Percentiles rank a stretch among this genome's conserved stretches.
phyloP scores from a whole-genome alignment of 2,888 invertebrate species.

The Drosophila stalkeri region DNA sequence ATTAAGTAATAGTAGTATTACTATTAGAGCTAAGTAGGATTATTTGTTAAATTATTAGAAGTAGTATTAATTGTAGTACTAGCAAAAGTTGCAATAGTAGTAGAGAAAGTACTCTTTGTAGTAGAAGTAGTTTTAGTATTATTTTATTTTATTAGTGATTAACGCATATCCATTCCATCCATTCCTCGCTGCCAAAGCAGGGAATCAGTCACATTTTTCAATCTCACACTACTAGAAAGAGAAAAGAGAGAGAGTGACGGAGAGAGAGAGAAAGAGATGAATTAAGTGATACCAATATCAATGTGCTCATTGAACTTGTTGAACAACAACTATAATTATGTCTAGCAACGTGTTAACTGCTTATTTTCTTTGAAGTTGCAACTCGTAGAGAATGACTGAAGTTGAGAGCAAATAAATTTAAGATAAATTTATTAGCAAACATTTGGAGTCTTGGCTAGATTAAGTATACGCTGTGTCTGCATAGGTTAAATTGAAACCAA shows the following conservation, averaged over 20 bases:
- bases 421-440: constrained; percentile 15
- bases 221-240: background rate
- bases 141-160: background rate
- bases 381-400: background rate
- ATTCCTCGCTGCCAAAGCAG: too few relatives aligned
- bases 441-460: background rate
- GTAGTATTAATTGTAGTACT: background rate
- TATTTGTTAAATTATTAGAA: background rate
- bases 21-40: too few relatives aligned
- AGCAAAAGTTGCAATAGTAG: background rate
- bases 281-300: background rate
- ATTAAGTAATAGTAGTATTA: background rate
- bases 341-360: background rate
- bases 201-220: background rate
- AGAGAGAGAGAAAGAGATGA: background rate
- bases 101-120: background rate
- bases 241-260: background rate
- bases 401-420: constrained; percentile 1
- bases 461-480: background rate
- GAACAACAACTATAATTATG: background rate
- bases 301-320: background rate
- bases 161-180: too few relatives aligned
- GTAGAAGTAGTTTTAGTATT: background rate
- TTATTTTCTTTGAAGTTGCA: background rate
- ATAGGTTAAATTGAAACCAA: constrained; percentile 30